Evolutionary conservation across 2,888 invertebrate species (phyloP).

Genomic region (Drosophila cracens): DNA sequence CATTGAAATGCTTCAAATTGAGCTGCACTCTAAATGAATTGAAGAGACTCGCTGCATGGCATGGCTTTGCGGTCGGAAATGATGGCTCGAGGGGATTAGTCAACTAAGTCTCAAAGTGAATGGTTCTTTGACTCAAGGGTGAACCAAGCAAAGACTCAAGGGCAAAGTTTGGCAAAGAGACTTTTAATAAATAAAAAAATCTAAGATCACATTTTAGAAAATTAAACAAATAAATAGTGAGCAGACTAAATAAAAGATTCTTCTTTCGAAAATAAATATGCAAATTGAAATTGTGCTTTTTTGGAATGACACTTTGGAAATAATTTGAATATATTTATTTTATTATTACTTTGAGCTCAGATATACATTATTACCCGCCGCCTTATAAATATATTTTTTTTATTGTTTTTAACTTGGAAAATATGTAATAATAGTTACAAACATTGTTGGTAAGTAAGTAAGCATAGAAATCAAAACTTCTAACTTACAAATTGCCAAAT

Average conservation of each 20-base stretch:
- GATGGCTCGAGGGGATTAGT: constrained; percentile 26
- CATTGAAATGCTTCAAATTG: constrained; percentile 25
- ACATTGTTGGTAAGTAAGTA: neutral
- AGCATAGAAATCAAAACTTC: neutral
- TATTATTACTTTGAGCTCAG: neutral
- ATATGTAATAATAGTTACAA: neutral
- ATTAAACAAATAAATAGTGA: neutral
- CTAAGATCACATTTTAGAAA: neutral
- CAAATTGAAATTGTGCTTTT: neutral
- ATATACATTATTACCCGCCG: neutral
- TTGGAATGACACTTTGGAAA: neutral
- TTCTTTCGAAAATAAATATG: neutral
- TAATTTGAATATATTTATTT: neutral
- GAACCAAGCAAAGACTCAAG: neutral
- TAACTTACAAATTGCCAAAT: constrained; percentile 4
- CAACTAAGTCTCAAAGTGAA: constrained; percentile 14
- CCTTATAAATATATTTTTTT: neutral
- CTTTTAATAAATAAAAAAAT: neutral
- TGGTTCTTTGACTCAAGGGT: neutral
- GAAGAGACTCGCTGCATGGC: constrained; percentile 18
- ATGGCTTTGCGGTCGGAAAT: constrained; percentile 41
- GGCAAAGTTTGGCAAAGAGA: neutral
- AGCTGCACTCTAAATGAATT: constrained; percentile 43
- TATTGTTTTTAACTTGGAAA: neutral
- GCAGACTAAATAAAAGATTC: neutral